Evolutionary conservation across 2,888 invertebrate genomes (phyloP), one percentile per base, ranked within the genome.

Genomic region (Euclidia mi): DNA sequence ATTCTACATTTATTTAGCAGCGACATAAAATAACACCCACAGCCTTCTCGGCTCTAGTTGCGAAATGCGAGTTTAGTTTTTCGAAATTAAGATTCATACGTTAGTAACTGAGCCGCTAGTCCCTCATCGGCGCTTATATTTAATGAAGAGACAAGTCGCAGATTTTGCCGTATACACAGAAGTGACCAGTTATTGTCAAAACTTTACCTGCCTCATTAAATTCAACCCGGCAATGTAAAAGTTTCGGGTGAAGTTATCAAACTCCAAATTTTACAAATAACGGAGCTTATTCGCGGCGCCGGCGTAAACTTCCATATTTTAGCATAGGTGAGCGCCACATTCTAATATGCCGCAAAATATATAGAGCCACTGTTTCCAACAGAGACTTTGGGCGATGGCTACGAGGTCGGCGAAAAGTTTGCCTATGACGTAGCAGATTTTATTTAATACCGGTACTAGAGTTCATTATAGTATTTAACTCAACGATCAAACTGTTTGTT

Each of bases 261-360:
- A 88, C 84, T 87, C 84, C 75, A 79, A 86, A 90, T 88, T 88
- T 86, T 79, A 86, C 88, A 89, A 89, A 90, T 90, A 90, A 87
- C 87, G 73, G 67, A 82, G 81, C 83, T 78, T 81, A 79, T 78
- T 78, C 80, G 51, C 66, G 75, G 79, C n/a, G n/a, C n/a, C n/a
- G n/a, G n/a, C 69, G 71, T 75, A 64, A 85, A 86, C 82, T 86
- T 85, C 79, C 78, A 85, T 87, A 85, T 85, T 88, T 88, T 81
- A 87, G 81, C 83, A 85, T 85, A 88, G 87, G 87, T 87, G 82
- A 82, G 81, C 79, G 66, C 81, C 77, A 77, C 82, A 81, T 85
- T 87, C 85, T 87, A 88, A 88, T 88, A 87, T 82, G 82, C 77
- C 73, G 67, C 78, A 77, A 87, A 85, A 87, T 89, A 84, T 85